phyloP scores from a whole-genome alignment of 2,797 vertebrate species.

The Dipus sagitta region DNA sequence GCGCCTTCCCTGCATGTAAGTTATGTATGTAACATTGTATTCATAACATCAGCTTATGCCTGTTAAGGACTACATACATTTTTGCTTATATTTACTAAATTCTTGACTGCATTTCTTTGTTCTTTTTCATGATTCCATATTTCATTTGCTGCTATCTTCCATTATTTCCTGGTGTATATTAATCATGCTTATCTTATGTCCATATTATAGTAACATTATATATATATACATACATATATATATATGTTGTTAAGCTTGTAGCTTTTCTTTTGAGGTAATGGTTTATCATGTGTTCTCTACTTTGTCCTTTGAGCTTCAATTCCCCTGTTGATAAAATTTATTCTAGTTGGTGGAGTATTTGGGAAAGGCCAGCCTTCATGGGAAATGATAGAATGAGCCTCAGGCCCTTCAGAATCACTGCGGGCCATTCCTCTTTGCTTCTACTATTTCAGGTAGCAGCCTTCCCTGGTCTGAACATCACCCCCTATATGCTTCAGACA shows the following conservation, averaged over 20 bases:
- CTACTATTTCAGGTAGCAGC: not conserved
- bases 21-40: not conserved
- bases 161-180: not conserved
- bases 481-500: not conserved
- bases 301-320: not conserved
- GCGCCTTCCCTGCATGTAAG: not conserved
- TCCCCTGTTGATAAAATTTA: not conserved
- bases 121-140: not conserved
- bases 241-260: not conserved
- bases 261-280: not conserved
- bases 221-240: accelerated
- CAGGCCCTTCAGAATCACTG: not conserved
- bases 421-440: not conserved
- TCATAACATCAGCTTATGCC: not conserved
- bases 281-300: not conserved
- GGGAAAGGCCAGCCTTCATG: not conserved
- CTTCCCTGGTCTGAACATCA: conserved; percentile 19
- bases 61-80: not conserved
- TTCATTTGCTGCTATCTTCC: not conserved
- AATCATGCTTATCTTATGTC: not conserved
- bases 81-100: not conserved
- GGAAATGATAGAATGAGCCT: not conserved
- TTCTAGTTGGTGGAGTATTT: not conserved
- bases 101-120: not conserved
- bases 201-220: not conserved